Evolutionary conservation across 2,113 vertebrate genomes (phyloP).

Genomic region (Halcyon senegalensis): DNA sequence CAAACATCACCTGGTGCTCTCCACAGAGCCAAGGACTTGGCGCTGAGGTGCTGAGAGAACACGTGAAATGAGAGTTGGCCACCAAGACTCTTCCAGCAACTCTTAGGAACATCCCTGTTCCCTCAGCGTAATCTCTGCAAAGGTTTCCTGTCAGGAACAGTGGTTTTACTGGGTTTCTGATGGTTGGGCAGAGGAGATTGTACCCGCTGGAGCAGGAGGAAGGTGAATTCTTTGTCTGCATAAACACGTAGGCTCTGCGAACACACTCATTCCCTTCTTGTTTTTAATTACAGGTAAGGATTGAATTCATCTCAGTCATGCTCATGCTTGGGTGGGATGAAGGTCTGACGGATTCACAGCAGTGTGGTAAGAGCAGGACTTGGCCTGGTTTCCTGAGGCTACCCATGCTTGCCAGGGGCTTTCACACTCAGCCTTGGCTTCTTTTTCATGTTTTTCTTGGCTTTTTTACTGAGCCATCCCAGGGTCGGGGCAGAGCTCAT

Average conservation of each 20-base stretch:
- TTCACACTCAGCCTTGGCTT: rapidly evolving
- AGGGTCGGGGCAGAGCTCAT: background rate
- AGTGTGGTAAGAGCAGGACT: background rate
- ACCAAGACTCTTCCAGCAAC: rapidly evolving
- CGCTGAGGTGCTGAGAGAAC: background rate
- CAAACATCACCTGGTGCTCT: rapidly evolving
- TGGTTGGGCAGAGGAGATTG: background rate
- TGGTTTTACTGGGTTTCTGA: rapidly evolving
- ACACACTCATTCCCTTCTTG: background rate
- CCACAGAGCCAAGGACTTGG: background rate
- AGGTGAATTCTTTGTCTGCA: background rate
- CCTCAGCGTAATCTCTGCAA: rapidly evolving
- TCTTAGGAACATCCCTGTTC: rapidly evolving
- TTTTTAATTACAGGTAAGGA: background rate
- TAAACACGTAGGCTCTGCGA: background rate
- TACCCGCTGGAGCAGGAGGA: background rate
- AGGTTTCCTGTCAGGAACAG: rapidly evolving
- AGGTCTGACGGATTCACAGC: background rate
- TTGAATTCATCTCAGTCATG: background rate
- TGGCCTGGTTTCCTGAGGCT: background rate
- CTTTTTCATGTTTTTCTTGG: background rate
- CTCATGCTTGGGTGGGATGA: background rate
- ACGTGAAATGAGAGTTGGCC: rapidly evolving
- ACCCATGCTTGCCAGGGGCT: rapidly evolving
- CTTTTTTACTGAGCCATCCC: rapidly evolving